Base-by-base conservation (phyloP, 2,797 vertebrate species). In the Paedocypris micromegethes region DNA sequence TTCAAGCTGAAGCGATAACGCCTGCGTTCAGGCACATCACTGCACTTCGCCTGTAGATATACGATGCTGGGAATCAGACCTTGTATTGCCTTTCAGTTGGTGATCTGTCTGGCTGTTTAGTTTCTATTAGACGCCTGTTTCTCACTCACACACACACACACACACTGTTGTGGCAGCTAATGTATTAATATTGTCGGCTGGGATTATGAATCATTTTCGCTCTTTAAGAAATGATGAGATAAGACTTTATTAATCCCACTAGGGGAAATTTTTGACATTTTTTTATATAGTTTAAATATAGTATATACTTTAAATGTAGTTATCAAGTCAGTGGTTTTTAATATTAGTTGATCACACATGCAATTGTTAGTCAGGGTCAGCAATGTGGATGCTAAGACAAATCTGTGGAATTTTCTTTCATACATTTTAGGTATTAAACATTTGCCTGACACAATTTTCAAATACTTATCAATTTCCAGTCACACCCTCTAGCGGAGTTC, bases 401-500 rank as follows among this genome's bases (percentile, higher is more conserved):
- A 50, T 5, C 49, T 9, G 9, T 9, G 56, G 41, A 61, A n/a
- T 43, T 44, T 73, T 41, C 2, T n/a, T 9, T 49, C 55, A 47
- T 38, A 1, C 23, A 51, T 45, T 42, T 42, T 37, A 6, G 37
- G 37, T 7, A 46, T 51, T 7, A 38, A 23, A 49, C 9, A 48
- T 55, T 62, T 7, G 52, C 56, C 8, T 61, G 59, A 70, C 68
- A 69, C 40, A 44, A 43, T 63, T 55, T 66, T 68, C 2, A 59
- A 70, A 70, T 44, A 41, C 41, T 40, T 38, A 3, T 63, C 59
- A 57, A 49, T 70, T 63, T 57, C 45, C 68, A 8, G 58, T 67
- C 65, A 51, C 23, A 63, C 52, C 68, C 59, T 70, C 59, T 51
- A 70, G 68, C 52, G 44, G 52, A 52, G 49, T 57, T 63, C n/a